These are phyloP conservation scores for Musca vetustissima DNA, from an alignment of 1,140 invertebrate species.

Conservation along the genomic window DNA sequence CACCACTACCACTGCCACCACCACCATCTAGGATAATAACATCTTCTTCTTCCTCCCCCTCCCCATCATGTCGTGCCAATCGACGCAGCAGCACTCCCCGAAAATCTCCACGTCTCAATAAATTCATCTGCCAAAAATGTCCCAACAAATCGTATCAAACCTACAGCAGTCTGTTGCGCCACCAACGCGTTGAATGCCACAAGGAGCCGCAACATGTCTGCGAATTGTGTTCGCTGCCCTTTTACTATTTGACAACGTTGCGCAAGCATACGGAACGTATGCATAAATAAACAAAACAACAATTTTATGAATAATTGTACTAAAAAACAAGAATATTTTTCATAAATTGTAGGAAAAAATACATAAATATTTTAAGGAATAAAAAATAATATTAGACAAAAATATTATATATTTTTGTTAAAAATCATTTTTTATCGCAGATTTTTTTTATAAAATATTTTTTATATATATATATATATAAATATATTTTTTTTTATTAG, in stretches of 20 bases:
- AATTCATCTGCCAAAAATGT: constrained; percentile 16
- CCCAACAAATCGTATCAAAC: constrained; percentile 18
- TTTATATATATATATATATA: no score
- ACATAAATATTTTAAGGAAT: no score
- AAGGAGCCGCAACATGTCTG: constrained; percentile 22
- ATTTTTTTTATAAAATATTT: no score
- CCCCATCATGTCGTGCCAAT: not conserved
- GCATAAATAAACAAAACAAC: not conserved
- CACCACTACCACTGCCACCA: not conserved
- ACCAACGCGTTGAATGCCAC: constrained; percentile 26
- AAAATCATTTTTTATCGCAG: no score
- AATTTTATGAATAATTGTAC: no score
- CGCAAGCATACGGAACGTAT: constrained; percentile 10
- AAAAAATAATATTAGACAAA: not conserved
- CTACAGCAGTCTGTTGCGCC: constrained; percentile 13
- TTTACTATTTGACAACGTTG: constrained; percentile 22
- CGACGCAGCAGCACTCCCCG: not conserved
- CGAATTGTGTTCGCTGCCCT: constrained; percentile 3
- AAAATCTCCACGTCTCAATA: not conserved
- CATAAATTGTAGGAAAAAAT: no score
- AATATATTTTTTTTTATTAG: no score
- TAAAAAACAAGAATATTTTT: no score
- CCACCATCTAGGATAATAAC: not conserved
- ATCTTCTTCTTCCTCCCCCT: not conserved
- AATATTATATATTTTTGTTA: no score